Percentiles rank a stretch among this genome's conserved stretches.
These are phyloP conservation scores for Dasysyrphus tricinctus DNA, from an alignment of 2,888 invertebrate species.

Conservation along the genomic window DNA sequence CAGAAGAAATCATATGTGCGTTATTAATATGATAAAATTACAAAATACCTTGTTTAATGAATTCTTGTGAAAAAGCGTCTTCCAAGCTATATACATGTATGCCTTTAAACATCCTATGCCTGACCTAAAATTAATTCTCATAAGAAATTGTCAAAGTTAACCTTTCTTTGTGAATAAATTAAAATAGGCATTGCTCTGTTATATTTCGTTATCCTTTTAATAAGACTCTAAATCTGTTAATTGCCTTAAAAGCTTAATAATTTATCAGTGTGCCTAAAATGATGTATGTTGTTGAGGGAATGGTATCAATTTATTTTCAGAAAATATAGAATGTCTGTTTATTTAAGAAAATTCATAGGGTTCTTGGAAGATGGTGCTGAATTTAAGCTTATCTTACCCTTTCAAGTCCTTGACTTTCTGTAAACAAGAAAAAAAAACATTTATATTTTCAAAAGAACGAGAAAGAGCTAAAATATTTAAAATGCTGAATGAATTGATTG, in stretches of 20 bases:
- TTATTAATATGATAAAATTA: background rate
- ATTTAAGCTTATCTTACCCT: too few species aligned
- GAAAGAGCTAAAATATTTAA: background rate
- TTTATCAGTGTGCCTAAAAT: background rate
- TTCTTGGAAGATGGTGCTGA: too few species aligned
- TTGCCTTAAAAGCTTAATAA: background rate
- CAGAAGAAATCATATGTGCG: too few species aligned
- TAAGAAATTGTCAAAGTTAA: background rate
- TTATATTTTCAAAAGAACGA: too few species aligned
- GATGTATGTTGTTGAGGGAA: background rate
- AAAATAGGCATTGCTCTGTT: background rate
- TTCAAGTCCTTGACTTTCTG: too few species aligned
- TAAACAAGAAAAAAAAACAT: background rate
- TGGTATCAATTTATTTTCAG: too few species aligned
- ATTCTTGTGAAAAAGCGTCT: background rate
- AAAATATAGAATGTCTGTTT: too few species aligned
- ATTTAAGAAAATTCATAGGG: too few species aligned
- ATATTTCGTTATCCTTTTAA: background rate
- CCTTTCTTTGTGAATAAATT: constrained; percentile 7
- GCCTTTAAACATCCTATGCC: background rate
- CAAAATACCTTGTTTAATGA: background rate
- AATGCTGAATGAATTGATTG: too few species aligned
- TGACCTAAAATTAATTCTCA: background rate
- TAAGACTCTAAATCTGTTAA: constrained; percentile 2
- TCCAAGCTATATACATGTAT: background rate